Percentiles rank a stretch among this genome's conserved stretches.
Evolutionary conservation across 2,113 vertebrate genomes (phyloP).

Genomic region (Odontophorus gujanensis): DNA sequence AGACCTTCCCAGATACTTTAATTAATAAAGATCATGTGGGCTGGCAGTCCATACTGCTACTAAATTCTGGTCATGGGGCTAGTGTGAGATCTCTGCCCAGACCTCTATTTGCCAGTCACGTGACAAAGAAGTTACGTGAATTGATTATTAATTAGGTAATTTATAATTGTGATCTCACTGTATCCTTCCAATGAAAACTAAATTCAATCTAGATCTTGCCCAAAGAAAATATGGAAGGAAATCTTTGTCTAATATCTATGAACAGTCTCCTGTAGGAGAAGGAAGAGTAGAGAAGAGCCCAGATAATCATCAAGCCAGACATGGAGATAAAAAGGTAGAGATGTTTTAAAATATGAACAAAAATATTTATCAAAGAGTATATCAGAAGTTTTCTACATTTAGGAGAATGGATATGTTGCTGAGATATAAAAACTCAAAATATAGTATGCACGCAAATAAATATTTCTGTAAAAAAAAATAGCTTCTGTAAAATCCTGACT

Average conservation of each 20-base stretch:
- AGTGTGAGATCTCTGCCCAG: not conserved
- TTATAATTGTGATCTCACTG: not conserved
- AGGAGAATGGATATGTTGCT: not conserved
- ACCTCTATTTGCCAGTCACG: not conserved
- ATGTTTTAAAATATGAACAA: not conserved
- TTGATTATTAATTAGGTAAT: not conserved
- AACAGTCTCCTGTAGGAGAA: not conserved
- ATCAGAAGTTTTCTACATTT: not conserved
- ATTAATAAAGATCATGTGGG: not conserved
- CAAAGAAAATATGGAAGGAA: not conserved
- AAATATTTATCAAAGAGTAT: not conserved
- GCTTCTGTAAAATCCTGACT: not conserved
- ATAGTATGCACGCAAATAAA: not conserved
- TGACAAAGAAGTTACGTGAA: not conserved
- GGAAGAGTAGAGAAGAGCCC: not conserved
- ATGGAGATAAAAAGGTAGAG: not conserved
- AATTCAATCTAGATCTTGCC: not conserved
- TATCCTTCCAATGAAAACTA: not conserved
- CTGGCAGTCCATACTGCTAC: not conserved
- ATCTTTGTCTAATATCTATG: not conserved
- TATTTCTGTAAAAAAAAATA: not conserved
- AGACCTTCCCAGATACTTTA: not conserved
- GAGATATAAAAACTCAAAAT: not conserved
- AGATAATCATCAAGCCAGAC: not conserved
- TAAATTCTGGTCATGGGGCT: fast-evolving